Base-by-base conservation (phyloP, 2,888 invertebrate species). In the Drosophila affinis region DNA sequence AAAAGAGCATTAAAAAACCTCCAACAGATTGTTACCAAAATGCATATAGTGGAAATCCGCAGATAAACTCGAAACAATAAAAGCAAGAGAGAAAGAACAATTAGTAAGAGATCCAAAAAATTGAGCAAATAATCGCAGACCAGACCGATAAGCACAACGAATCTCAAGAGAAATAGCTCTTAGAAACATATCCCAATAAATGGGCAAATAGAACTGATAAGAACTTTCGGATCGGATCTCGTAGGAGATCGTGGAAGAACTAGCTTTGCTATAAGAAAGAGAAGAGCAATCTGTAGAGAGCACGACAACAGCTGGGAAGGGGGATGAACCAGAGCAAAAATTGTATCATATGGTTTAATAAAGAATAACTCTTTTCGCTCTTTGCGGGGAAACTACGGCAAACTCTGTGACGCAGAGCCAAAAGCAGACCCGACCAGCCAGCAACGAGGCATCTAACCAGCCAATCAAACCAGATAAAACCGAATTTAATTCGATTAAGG, bases 401-500 rank as follows among this genome's bases (percentile, higher is more conserved):
- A 59, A 24, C 49, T 49, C 70, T 51, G 32, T 56, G 70, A 58
- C 70, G 68, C 75, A 70, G 34, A 70, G 69, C 56, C 53, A 54
- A 57, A 51, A n/a, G 51, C 52, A 49, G 68, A 46, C 49, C 44
- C 46, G 10, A 34, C 39, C 39, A 44, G 56, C 53, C 53, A 63
- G 53, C 61, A 48, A 18, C 62, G 24, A 39, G n/a, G 29, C 68
- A 14, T 39, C 14, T 39, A 65, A 51, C 59, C 69, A 57, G 72
- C 81, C 80, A 81, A 78, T 77, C 74, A 88, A 91, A 90, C 91
- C 86, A 87, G 91, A 90, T 90, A 81, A 87, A 90, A 88, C 91
- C 88, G 91, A 91, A 75, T 89, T 83, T 77, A 89, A 85, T 91
- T 90, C 85, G 90, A 86, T 90, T 82, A 81, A 88, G 76, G 87